Evolutionary conservation across 2,797 vertebrate species (phyloP), one percentile per base, ranked within the genome.

Genomic region (Aeoliscus strigatus): DNA sequence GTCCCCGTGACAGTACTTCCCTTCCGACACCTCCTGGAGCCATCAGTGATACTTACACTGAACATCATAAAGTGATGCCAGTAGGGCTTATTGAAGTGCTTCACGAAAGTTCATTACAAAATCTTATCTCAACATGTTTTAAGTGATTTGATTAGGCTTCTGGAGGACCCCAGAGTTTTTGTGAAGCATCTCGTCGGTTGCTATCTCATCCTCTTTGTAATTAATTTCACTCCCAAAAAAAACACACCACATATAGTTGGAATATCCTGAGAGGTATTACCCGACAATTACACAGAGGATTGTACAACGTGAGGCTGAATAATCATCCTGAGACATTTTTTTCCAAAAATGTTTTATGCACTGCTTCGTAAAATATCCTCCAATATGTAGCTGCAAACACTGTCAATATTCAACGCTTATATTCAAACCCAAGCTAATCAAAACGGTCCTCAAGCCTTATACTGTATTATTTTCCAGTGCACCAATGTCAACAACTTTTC

Each of bases 51-150:
- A n/a, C n/a, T n/a, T 59, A 53, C 38, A 43, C 45, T 34, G 43
- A 70, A 41, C 34, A 58, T 47, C 29, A 33, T 36, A 49, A 46
- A 33, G 39, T 27, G 24, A 32, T 39, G 42, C 58, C 57, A 73
- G 14, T 11, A 26, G 61, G 64, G 66, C 39, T 67, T 66, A 66
- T 33, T 57, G 45, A 59, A 73, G 68, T 55, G 62, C 39, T 61
- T 61, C 60, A 64, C 26, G 4, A 34, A 73, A 68, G 66, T 78
- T 81, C 64, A 80, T 82, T 75, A 75, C 21, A 51, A 64, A 59
- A 48, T 59, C 56, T 65, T 76, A 81, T 80, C 80, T 77, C 66
- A 75, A 76, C 58, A 70, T 59, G 58, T 75, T 68, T 64, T 72
- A 73, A 84, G 64, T 59, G 71, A 74, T 58, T 58, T 45, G 65